A percentile compares a stretch with the other conserved stretches of the same genome.
Evolutionary conservation across 2,113 vertebrate genomes (phyloP).

Genomic region (Oreotrochilus melanogaster): DNA sequence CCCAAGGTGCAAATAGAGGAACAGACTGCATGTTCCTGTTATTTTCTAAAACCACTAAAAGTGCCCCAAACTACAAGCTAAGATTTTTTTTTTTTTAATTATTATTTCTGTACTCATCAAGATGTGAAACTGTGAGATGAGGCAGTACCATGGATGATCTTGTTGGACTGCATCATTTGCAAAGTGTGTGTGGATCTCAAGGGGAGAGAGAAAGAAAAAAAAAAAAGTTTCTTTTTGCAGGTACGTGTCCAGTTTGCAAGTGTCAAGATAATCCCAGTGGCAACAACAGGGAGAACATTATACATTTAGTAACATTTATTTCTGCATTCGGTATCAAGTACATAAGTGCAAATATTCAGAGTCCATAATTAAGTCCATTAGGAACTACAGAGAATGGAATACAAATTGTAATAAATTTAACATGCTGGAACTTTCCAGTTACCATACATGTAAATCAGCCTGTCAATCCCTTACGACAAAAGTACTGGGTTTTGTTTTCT

Average conservation of each 20-base stretch:
- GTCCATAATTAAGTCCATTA: slow-evolving; percentile 90
- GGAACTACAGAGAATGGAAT: slow-evolving; percentile 95
- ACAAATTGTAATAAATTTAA: slow-evolving; percentile 95
- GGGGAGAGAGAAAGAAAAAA: neutral
- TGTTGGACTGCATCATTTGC: neutral
- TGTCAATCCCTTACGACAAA: slow-evolving; percentile 89
- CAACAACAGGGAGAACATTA: slow-evolving; percentile 48
- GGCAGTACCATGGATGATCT: neutral
- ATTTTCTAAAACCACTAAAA: neutral
- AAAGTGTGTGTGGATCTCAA: neutral
- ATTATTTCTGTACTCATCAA: neutral
- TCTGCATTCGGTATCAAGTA: slow-evolving; percentile 98
- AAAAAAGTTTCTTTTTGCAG: neutral
- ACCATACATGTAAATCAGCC: slow-evolving; percentile 90
- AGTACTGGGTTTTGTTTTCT: slow-evolving; percentile 80
- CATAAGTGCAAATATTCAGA: slow-evolving; percentile 99
- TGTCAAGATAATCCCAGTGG: neutral
- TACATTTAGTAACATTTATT: slow-evolving; percentile 99
- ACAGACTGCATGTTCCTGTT: neutral
- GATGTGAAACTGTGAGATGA: neutral
- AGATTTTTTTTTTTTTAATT: neutral
- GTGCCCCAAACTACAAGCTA: neutral
- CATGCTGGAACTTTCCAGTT: slow-evolving; percentile 92
- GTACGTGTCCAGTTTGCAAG: neutral
- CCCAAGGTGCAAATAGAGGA: accelerated